Evolutionary conservation across 2,113 vertebrate genomes (phyloP), one percentile per base, ranked within the genome.

Genomic region (Hypocryptadius cinnamomeus): DNA sequence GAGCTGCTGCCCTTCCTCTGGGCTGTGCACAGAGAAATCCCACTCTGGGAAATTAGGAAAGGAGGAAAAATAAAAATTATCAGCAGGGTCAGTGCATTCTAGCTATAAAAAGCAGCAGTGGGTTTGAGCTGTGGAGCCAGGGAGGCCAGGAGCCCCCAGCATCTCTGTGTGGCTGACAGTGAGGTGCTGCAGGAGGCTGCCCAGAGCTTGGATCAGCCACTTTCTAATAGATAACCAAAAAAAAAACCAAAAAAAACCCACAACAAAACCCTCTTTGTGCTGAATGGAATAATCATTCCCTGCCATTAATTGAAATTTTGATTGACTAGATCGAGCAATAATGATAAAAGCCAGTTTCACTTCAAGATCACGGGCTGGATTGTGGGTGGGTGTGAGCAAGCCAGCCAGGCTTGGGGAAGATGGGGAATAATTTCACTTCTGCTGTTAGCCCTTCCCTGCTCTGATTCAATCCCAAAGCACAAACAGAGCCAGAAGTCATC

Each of bases 231-330:
- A 61, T 35, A 16, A 31, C 40, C 13, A 40, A 39, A 39, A 39
- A 39, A 39, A 39, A 39, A 39, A 39, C 10, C 4, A 13, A 25
- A 47, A 48, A 59, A 48, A 60, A n/a, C 15, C 17, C 47, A 20
- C 35, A 30, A 39, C 63, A 45, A 15, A 33, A 40, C 69, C 14
- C 23, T 33, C 59, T 68, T 33, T 79, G 44, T 69, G 85, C 85
- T 33, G 79, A 79, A 87, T 27, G 54, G 79, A 85, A 80, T 57
- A 66, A 82, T 77, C 53, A 91, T 70, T 95, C 92, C 45, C 74
- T 53, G 50, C 83, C 73, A 45, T 65, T 90, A 94, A 81, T 65
- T 93, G 92, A 60, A 60, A 64, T 64, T 50, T 35, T 78, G 90
- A 78, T 80, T 73, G 88, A 78, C 39, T 84, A 12, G 56, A 74